Percentiles rank a stretch among this genome's conserved stretches.
These are phyloP conservation scores for Lottia scabra DNA, from an alignment of 2,888 invertebrate genomes.

Conservation along the genomic window DNA sequence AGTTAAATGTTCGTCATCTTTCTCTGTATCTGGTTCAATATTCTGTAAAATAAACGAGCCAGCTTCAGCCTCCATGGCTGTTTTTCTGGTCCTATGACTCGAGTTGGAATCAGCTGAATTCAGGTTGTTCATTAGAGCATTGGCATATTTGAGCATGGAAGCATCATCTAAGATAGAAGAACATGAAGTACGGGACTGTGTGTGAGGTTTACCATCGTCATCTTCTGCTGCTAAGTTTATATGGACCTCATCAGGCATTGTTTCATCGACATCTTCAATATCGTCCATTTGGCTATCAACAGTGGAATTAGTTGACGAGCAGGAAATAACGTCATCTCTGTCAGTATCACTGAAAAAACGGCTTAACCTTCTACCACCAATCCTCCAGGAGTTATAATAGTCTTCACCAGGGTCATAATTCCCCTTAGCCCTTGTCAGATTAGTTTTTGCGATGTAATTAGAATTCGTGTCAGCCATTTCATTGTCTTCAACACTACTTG, in stretches of 20 bases:
- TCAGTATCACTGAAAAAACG: slow-evolving; percentile 3
- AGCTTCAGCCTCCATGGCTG: neutral
- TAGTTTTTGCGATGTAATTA: neutral
- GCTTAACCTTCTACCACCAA: neutral
- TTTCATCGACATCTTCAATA: neutral
- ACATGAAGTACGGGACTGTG: neutral
- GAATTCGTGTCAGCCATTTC: neutral
- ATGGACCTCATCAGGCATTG: neutral
- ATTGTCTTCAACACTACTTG: neutral
- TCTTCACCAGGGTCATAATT: neutral
- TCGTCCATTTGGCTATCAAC: neutral
- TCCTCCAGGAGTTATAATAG: neutral
- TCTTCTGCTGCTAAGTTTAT: neutral
- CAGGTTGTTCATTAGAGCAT: neutral
- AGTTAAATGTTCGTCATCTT: no score
- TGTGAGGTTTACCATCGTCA: neutral
- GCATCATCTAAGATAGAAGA: no score
- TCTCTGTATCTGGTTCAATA: neutral
- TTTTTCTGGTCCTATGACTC: neutral
- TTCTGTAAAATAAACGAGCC: neutral
- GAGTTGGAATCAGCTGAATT: neutral
- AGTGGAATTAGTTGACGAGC: neutral
- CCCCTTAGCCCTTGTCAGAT: neutral
- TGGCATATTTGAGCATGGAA: no score
- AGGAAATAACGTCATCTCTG: neutral